Base-by-base conservation (phyloP, 2,113 vertebrate genomes). In the Phainopepla nitens region DNA sequence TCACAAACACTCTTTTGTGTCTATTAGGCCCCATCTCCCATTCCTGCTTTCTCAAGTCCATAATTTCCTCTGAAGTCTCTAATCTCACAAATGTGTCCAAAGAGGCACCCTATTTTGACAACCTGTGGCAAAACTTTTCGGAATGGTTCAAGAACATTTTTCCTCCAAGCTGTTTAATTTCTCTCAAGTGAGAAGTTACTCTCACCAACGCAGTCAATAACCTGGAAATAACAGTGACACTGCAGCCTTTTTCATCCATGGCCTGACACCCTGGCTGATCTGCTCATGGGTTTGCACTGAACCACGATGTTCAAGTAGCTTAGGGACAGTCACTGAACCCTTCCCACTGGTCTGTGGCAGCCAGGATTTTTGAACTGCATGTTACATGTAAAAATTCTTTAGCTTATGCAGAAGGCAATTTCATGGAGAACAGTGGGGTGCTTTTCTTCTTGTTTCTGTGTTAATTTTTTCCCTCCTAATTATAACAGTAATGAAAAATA, bases 261-360 rank as follows among this genome's bases (percentile, higher is more conserved):
- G 36, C 21, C 31, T 51, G 24, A 28, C 8, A 17, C 5, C 16
- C 42, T 79, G 56, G 15, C 29, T 64, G 53, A 64, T 31, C 24
- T 72, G 49, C 24, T 69, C 8, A 2, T 17, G 39, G 36, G 10
- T 56, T 80, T 72, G 39, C 10, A 9, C 14, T 31, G 45, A 73
- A 9, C 9, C 22, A 20, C 2, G 1, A 5, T 0, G 1, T 76
- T 28, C 0, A 1, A 53, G 77, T 51, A 19, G 17, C 20, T 73
- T 45, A 65, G n/a, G n/a, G 31, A 83, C 29, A 53, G 73, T 29
- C 28, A 53, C n/a, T 14, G 45, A 65, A 28, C 29, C 23, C 28
- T 81, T 73, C 35, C 54, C 47, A 28, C 25, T 62, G 42, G 11
- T 28, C n/a, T 73, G 60, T 23, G 56, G 39, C 51, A 58, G 25